These are phyloP conservation scores for Crotalus horridus DNA, from an alignment of 2,113 vertebrate species.

Conservation along the genomic window DNA sequence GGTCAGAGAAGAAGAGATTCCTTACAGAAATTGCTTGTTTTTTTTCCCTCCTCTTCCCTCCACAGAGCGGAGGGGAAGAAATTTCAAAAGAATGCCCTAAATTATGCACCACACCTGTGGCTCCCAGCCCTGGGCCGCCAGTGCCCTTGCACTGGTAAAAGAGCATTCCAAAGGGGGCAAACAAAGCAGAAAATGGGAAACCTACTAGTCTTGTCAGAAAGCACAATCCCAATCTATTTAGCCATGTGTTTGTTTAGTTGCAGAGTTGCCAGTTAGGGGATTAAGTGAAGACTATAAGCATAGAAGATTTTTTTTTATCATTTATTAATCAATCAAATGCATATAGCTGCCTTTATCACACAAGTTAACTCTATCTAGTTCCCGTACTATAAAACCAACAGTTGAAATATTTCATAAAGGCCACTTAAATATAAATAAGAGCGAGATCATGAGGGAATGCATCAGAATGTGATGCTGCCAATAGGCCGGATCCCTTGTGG, in stretches of 20 bases:
- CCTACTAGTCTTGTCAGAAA: neutral
- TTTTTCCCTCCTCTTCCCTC: neutral
- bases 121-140: neutral
- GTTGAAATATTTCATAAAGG: neutral
- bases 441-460: neutral
- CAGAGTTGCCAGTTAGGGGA: neutral
- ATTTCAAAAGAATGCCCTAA: neutral
- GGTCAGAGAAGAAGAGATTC: neutral
- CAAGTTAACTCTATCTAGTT: neutral
- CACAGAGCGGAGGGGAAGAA: neutral
- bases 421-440: neutral
- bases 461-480: neutral
- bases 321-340: neutral
- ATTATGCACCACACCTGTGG: neutral
- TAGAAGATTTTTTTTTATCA: neutral
- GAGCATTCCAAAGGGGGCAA: neutral
- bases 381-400: neutral
- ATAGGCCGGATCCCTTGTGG: neutral
- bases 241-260: neutral
- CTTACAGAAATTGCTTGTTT: neutral
- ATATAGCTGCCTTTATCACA: neutral
- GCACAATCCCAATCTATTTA: neutral
- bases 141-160: neutral
- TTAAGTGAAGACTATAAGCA: neutral
- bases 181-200: neutral